Conservation (phyloP, 2,888 invertebrate genomes). For the Euplagia quadripunctaria region DNA sequence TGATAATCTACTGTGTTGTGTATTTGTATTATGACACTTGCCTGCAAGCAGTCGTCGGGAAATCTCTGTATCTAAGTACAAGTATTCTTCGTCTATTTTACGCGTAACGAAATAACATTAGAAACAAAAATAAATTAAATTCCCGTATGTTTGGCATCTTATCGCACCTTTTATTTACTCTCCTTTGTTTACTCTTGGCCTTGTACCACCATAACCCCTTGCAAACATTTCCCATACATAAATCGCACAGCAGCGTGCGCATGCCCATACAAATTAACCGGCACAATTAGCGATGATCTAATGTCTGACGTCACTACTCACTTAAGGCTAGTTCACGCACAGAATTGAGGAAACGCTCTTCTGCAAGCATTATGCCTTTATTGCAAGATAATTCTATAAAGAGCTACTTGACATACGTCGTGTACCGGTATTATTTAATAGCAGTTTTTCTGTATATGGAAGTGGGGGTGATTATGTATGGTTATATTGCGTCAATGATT, state of each 20-base stretch:
- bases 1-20: too few relatives aligned
- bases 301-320: conserved; percentile 46
- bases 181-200: background rate
- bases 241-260: conserved; percentile 23
- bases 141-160: background rate
- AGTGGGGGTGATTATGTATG: background rate
- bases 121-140: background rate
- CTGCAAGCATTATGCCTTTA: conserved; percentile 5
- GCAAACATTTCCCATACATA: conserved; percentile 29
- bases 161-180: background rate
- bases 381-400: conserved; percentile 7
- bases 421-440: background rate
- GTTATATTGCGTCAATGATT: conserved; percentile 2
- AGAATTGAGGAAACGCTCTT: conserved; percentile 18
- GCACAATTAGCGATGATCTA: conserved; percentile 62
- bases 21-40: too few relatives aligned
- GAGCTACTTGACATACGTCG: background rate
- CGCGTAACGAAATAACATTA: background rate
- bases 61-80: too few relatives aligned
- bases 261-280: conserved; percentile 42
- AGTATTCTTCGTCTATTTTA: too few relatives aligned
- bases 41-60: too few relatives aligned
- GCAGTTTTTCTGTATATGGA: conserved; percentile 5
- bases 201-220: conserved; percentile 11
- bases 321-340: conserved; percentile 6